These are phyloP conservation scores for Apodemia zela DNA, from an alignment of 2,888 invertebrate genomes.

Conservation along the genomic window DNA sequence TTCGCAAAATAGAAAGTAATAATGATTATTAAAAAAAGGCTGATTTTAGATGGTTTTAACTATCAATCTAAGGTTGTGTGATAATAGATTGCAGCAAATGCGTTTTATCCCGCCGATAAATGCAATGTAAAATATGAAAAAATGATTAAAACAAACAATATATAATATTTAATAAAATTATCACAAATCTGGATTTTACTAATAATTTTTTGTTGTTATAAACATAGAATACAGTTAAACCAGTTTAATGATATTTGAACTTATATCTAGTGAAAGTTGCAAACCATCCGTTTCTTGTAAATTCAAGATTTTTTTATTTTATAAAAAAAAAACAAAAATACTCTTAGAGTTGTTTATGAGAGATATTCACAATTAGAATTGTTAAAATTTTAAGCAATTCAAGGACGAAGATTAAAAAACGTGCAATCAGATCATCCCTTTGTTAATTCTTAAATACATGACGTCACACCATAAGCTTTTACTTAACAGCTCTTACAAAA, in stretches of 20 bases:
- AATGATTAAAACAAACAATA: slow-evolving; percentile 12
- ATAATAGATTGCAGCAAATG: neutral
- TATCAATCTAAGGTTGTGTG: too few relatives aligned
- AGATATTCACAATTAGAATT: neutral
- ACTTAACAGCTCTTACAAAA: too few relatives aligned
- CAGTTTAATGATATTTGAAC: neutral
- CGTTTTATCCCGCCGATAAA: neutral
- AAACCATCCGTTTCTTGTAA: neutral
- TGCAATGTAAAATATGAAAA: slow-evolving; percentile 11
- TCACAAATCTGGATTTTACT: slow-evolving; percentile 13
- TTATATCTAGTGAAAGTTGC: neutral
- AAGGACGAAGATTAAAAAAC: too few relatives aligned
- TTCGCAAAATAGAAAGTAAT: neutral
- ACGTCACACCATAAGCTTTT: neutral
- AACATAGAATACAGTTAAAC: neutral
- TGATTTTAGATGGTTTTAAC: neutral
- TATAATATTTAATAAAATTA: slow-evolving; percentile 16
- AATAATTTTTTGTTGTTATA: neutral
- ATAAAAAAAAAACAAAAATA: too few relatives aligned
- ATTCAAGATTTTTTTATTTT: neutral
- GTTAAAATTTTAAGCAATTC: too few relatives aligned
- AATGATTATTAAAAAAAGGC: neutral
- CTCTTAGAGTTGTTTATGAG: too few relatives aligned
- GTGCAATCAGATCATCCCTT: too few relatives aligned
- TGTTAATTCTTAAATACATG: too few relatives aligned